Base-by-base conservation (phyloP, 2,113 vertebrate genomes). In the Muscicapa adusta region DNA sequence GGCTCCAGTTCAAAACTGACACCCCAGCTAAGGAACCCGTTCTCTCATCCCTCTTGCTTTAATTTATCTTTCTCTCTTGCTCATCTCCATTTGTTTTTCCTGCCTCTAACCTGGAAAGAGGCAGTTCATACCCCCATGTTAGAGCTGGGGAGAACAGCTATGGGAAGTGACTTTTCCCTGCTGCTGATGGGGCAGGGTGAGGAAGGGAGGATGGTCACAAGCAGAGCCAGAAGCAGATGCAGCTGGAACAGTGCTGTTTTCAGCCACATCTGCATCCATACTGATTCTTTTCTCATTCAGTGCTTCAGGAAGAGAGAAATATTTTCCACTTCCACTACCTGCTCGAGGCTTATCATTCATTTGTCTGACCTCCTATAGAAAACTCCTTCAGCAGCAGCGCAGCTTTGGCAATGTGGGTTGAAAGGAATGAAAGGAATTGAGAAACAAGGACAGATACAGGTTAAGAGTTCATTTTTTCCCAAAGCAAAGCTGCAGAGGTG, bases 331-430 rank as follows among this genome's bases (percentile, higher is more conserved):
- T 24, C 25, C 42, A 5, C 63, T 34, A n/a, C 15, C 29, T 79
- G 17, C 34, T 47, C 0, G 0, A 3, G 9, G 25, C 19, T 84
- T 79, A 58, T 57, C 10, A 12, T 78, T 78, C 0, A 2, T 3
- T 66, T 34, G 5, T 28, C 25, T 77, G 60, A 61, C 8, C 38
- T 77, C 29, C 36, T 34, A 3, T 9, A 75, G 22, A 75, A 86
- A 92, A 67, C 5, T 8, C 6, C 33, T 68, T 60, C 34, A 68
- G 31, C 31, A 65, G 45, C 9, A 5, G 22, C 5, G 5, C 31
- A 76, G 28, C 31, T 66, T 51, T 71, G 40, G 14, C 66, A 74
- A 13, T 58, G 28, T 8, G 50, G 18, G 7, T 36, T 76, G 58
- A 78, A 80, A 85, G 25, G 24, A 77, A 53, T 29, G 18, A 68